Base-by-base conservation (phyloP, 1,140 invertebrate species). In the Drosophila subobscura region DNA sequence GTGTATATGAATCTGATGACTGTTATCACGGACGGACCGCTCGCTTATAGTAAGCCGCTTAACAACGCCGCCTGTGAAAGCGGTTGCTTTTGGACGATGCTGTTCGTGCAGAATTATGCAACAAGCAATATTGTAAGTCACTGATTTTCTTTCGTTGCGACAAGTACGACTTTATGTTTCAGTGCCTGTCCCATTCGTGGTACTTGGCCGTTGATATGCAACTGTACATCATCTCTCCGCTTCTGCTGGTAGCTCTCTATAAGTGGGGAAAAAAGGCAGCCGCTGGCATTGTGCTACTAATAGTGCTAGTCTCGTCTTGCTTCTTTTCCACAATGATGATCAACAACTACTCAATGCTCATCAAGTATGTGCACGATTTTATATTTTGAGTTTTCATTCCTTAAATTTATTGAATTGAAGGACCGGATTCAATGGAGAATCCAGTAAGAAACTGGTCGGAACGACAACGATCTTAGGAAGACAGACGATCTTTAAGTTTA, bases 101-200 rank as follows among this genome's bases (percentile, higher is more conserved):
- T 89, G 0, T 81, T 79, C 37, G 8, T 85, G 0, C 79, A 84
- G 10, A 89, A 89, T 42, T 89, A 81, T 53, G 85, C 84, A 1
- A 70, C 59, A 2, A 2, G 49, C 12, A 45, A 78, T 7, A 52
- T 71, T 27, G 72, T 80, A 44, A 76, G 63, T 50, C n/a, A n/a
- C n/a, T n/a, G n/a, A n/a, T n/a, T n/a, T n/a, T n/a, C n/a, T n/a
- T n/a, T n/a, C n/a, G n/a, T n/a, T n/a, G n/a, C n/a, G n/a, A n/a
- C n/a, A n/a, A n/a, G n/a, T n/a, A n/a, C n/a, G n/a, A n/a, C n/a
- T n/a, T n/a, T n/a, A n/a, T n/a, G n/a, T n/a, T n/a, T n/a, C n/a
- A 97, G 96, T 97, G 97, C 79, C 96, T 97, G 94, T 95, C 95
- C 65, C 96, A 96, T 93, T 94, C 96, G 0, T 98, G 97, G 97